Conservation (phyloP, 2,113 vertebrate species). For the Prionailurus viverrinus region DNA sequence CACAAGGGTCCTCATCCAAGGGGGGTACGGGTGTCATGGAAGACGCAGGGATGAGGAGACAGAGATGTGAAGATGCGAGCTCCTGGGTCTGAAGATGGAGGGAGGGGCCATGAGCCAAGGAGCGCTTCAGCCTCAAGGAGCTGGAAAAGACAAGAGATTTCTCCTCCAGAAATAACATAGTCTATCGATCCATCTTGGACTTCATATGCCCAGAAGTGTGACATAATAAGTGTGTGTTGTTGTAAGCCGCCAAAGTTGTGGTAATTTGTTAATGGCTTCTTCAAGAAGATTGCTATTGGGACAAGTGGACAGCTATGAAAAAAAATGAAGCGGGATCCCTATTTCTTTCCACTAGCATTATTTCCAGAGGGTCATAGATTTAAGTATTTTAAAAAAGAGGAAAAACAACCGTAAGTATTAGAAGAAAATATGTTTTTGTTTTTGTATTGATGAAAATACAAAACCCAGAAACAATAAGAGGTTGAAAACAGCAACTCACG, state of each 20-base stretch:
- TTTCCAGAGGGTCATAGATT: conserved; percentile 1
- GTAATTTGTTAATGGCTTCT: conserved; percentile 27
- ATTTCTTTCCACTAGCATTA: not conserved
- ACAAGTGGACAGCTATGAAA: not conserved
- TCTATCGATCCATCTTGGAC: not conserved
- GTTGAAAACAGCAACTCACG: not conserved
- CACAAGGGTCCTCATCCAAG: not conserved
- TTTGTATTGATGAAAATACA: not conserved
- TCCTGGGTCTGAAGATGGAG: not conserved
- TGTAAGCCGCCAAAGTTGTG: not conserved
- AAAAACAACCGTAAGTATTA: not conserved
- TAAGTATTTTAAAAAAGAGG: not conserved
- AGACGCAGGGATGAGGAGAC: not conserved
- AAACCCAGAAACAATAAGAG: conserved; percentile 37
- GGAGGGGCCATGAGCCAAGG: not conserved
- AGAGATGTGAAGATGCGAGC: not conserved
- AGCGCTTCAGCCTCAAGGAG: not conserved
- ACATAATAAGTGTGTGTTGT: not conserved
- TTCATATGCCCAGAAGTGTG: not conserved
- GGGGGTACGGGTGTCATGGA: not conserved
- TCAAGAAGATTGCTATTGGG: not conserved
- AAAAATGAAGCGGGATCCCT: conserved; percentile 4
- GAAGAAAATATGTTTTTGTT: not conserved
- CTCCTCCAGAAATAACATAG: not conserved
- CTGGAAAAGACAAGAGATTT: conserved; percentile 20